These are phyloP conservation scores for Hafferia zeledoni DNA, from an alignment of 2,797 vertebrate genomes.

Conservation along the genomic window DNA sequence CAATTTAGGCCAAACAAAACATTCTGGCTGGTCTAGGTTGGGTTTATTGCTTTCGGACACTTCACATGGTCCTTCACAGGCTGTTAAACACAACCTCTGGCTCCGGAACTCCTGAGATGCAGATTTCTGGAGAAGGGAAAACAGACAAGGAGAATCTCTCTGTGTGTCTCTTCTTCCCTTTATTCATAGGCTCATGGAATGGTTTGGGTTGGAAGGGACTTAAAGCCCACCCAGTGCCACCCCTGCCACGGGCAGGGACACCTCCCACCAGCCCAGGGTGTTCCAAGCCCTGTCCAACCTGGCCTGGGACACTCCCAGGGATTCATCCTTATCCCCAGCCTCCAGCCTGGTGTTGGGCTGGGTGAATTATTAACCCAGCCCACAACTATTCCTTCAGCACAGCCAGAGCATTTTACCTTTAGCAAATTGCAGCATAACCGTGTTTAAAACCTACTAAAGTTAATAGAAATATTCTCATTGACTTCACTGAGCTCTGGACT, in stretches of 20 bases:
- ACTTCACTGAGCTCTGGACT: not conserved
- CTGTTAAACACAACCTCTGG: constrained; percentile 13
- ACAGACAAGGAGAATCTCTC: not conserved
- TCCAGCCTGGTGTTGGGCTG: not conserved
- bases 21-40: not conserved
- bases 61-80: not conserved
- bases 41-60: not conserved
- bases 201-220: not conserved
- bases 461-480: constrained; percentile 18
- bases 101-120: not conserved
- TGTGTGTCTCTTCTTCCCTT: rapidly evolving
- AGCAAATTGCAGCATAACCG: not conserved
- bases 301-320: not conserved
- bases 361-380: not conserved
- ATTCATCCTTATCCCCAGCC: not conserved
- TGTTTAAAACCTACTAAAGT: constrained; percentile 23
- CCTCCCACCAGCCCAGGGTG: no score
- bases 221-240: rapidly evolving
- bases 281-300: not conserved
- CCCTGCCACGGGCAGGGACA: no score
- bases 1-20: not conserved
- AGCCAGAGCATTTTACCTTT: not conserved
- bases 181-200: not conserved
- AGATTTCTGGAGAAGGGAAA: not conserved
- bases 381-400: not conserved